Base-by-base conservation (phyloP, 2,888 invertebrate species). In the Salticus scenicus region DNA sequence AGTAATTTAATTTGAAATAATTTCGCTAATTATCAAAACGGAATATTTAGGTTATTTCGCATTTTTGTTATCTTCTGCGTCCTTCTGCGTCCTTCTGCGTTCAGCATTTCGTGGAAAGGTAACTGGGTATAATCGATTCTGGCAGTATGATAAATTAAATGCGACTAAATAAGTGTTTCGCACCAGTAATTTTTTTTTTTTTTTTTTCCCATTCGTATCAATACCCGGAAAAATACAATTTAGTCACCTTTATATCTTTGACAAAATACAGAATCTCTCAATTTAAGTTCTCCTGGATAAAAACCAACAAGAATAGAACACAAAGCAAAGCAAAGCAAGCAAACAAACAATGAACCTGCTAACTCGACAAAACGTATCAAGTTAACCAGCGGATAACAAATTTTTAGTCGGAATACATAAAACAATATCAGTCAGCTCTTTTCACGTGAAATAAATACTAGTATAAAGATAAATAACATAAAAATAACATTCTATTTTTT, bases 401-500 rank as follows among this genome's bases (percentile, higher is more conserved):
- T n/a, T 73, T 72, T 80, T 37, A 64, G 74, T 74, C 75, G 24
- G 70, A 37, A 81, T 75, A 75, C 75, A 75, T 64, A 75, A 70
- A 81, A 75, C 75, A 81, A 81, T 81, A 75, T 51, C 69, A 75
- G 75, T 81, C 81, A 81, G 81, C 81, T 57, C 30, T 75, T 81
- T 81, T 70, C 47, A 37, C n/a, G 42, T 51, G 31, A 79, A 69
- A 31, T 20, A 72, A 70, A 27, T 70, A 31, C 75, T 69, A 30
- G 66, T 71, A n/a, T n/a, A n/a, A n/a, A n/a, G 24, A 51, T 7
- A 66, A 72, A 69, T 64, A 37, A 77, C n/a, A 20, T 33, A 63
- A 74, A 33, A 76, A 7, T 37, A 7, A 37, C 37, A 4, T 37
- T 10, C 37, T 10, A 4, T 10, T 10, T 10, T 10, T 10, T 10